Evolutionary conservation across 1,140 invertebrate species (phyloP).

Genomic region (Dolichoris vasculosae): DNA sequence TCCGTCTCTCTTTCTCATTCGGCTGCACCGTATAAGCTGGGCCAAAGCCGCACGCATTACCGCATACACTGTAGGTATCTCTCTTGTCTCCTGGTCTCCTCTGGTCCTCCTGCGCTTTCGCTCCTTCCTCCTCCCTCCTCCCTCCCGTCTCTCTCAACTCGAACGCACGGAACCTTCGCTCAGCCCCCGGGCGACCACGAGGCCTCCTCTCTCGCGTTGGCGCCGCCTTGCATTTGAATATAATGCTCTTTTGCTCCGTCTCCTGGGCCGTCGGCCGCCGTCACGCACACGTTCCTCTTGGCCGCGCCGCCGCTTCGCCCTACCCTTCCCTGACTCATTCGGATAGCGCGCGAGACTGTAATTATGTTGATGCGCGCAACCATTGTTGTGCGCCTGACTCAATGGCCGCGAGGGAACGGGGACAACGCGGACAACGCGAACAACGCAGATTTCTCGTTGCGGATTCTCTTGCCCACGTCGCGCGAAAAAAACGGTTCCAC

Average conservation of each 20-base stretch:
- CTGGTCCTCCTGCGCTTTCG: background rate
- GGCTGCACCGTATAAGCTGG: background rate
- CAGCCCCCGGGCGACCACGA: conserved; percentile 1
- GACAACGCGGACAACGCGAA: conserved; percentile 4
- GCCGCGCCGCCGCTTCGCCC: conserved; percentile 2
- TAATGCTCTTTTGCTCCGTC: conserved; percentile 23
- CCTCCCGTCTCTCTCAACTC: background rate
- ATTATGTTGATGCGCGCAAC: conserved; percentile 51
- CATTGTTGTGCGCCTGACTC: conserved; percentile 50
- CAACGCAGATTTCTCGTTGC: no score
- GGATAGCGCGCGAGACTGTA: conserved; percentile 39
- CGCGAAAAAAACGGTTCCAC: conserved; percentile 16
- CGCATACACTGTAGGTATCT: background rate
- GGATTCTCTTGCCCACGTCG: conserved; percentile 19
- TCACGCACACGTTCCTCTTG: conserved; percentile 41
- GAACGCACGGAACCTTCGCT: background rate
- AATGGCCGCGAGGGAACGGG: conserved; percentile 24
- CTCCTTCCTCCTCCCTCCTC: background rate
- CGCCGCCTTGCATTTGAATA: conserved; percentile 54
- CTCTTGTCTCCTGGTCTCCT: background rate
- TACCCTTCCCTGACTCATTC: conserved; percentile 15
- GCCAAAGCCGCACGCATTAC: background rate
- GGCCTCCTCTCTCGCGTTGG: conserved; percentile 22
- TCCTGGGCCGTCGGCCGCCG: background rate
- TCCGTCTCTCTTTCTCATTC: background rate